Conservation (phyloP, 2,797 vertebrate genomes). For the Phataginus tetradactyla region DNA sequence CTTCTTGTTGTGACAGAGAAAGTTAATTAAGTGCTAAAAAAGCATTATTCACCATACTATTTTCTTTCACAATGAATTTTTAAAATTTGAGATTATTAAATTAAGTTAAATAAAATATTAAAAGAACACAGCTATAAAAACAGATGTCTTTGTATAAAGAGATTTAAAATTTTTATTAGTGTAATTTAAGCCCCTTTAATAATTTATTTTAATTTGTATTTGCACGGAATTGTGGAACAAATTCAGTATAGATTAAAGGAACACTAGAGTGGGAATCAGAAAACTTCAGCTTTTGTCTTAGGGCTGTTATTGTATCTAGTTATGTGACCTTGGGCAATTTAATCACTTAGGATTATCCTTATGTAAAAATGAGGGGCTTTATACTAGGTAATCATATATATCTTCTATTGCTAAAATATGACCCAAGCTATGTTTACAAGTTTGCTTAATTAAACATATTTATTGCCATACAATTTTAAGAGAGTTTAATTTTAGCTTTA, state of each 20-base stretch:
- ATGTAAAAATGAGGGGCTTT: neutral
- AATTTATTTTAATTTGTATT: conserved; percentile 13
- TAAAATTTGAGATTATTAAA: conserved; percentile 2
- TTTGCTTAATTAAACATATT: neutral
- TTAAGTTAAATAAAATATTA: neutral
- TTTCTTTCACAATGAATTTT: conserved; percentile 41
- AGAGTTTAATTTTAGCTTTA: conserved; percentile 28
- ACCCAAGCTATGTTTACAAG: neutral
- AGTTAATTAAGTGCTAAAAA: conserved; percentile 42
- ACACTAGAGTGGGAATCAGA: neutral
- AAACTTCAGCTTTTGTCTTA: neutral
- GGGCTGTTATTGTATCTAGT: neutral
- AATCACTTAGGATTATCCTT: neutral
- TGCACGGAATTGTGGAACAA: neutral
- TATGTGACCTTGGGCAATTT: neutral
- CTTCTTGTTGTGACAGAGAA: neutral
- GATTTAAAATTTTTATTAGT: conserved; percentile 27
- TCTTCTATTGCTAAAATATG: neutral
- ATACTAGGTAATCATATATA: neutral
- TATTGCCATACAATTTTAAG: neutral
- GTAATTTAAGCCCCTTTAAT: neutral
- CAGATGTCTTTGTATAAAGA: neutral
- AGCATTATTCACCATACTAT: neutral
- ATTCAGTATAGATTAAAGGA: neutral
- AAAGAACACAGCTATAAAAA: neutral